Percentiles rank a stretch among this genome's conserved stretches.
phyloP scores from a whole-genome alignment of 1,140 invertebrate species.

The Drosophila erecta region DNA sequence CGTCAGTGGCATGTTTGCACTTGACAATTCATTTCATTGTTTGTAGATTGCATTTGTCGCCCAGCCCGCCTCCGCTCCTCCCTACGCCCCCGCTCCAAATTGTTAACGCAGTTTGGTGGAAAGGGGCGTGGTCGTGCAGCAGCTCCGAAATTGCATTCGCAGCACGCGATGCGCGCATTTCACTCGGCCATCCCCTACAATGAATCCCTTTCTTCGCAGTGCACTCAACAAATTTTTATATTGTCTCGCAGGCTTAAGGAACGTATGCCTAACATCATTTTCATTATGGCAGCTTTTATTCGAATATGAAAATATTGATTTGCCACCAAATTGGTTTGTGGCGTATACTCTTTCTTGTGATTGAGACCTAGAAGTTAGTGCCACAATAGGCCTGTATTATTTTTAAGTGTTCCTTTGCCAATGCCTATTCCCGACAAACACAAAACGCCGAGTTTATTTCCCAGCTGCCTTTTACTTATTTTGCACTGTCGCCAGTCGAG shows the following conservation, averaged over 20 bases:
- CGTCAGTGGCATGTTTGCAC: constrained; percentile 81
- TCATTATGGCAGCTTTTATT: too few species aligned
- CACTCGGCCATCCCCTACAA: constrained; percentile 41
- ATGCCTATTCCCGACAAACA: constrained; percentile 56
- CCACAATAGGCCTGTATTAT: neutral
- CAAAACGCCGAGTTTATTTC: constrained; percentile 77
- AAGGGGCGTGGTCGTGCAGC: constrained; percentile 35
- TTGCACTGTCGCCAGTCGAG: constrained; percentile 59
- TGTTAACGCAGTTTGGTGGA: constrained; percentile 30
- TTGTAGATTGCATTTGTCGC: constrained; percentile 83
- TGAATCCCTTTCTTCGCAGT: neutral
- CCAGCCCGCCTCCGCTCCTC: neutral
- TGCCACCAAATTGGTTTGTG: too few species aligned
- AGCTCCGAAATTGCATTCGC: constrained; percentile 79
- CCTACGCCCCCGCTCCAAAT: constrained; percentile 9
- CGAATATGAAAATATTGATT: too few species aligned
- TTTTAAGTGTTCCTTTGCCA: constrained; percentile 6
- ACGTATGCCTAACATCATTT: too few species aligned
- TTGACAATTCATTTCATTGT: constrained; percentile 84
- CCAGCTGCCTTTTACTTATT: constrained; percentile 70
- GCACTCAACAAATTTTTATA: constrained; percentile 4
- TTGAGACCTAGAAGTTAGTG: too few species aligned
- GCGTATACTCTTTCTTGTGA: too few species aligned
- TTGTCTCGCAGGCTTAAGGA: neutral
- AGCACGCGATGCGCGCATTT: constrained; percentile 82